phyloP scores from a whole-genome alignment of 2,888 invertebrate genomes.

The Diaperis boleti region DNA sequence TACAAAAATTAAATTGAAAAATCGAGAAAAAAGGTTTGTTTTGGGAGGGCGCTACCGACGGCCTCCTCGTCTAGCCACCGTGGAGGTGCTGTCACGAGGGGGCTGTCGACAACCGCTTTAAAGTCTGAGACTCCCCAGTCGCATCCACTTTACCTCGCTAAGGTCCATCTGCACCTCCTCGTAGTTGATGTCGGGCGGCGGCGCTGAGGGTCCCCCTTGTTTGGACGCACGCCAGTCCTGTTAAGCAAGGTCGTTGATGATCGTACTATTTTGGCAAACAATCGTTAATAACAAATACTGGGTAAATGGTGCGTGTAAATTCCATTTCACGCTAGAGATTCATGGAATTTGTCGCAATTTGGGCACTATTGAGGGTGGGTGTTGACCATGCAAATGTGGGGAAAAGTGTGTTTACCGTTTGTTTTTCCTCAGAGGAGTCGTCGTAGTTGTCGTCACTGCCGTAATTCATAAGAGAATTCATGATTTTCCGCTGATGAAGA shows the following conservation, averaged over 20 bases:
- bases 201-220: constrained; percentile 41
- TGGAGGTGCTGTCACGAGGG: too few relatives aligned
- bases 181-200: constrained; percentile 74
- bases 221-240: constrained; percentile 53
- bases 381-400: background rate
- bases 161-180: constrained; percentile 84
- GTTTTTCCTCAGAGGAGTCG: constrained; percentile 59
- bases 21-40: constrained; percentile 8
- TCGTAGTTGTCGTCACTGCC: constrained; percentile 84
- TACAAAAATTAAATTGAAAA: constrained; percentile 14
- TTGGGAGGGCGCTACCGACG: background rate
- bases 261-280: constrained; percentile 58
- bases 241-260: constrained; percentile 57
- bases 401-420: constrained; percentile 54
- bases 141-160: constrained; percentile 73
- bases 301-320: background rate
- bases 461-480: constrained; percentile 84
- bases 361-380: constrained; percentile 14
- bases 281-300: constrained; percentile 44
- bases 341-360: constrained; percentile 19
- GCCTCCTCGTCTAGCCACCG: too few relatives aligned
- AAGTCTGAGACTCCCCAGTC: too few relatives aligned
- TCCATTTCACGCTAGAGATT: constrained; percentile 12
- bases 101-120: too few relatives aligned
- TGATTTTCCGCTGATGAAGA: background rate